Percentiles rank a stretch among this genome's conserved stretches.
Conservation (phyloP, 2,113 vertebrate genomes). For the Pithys albifrons region DNA sequence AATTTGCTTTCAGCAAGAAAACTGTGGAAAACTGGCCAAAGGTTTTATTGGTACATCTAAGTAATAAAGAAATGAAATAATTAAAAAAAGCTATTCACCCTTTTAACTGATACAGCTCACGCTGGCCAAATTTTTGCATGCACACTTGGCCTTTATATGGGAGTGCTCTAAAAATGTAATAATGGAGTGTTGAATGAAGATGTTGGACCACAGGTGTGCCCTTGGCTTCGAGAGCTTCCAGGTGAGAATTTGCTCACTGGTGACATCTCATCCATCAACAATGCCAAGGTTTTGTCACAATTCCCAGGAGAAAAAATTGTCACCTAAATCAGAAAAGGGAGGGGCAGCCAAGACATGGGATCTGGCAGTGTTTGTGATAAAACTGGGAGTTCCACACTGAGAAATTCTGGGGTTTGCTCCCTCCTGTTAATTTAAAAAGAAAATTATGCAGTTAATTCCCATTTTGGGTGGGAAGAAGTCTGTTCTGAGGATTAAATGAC, state of each 20-base stretch:
- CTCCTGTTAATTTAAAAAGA: neutral
- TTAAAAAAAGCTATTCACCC: neutral
- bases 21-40: slow-evolving; percentile 15
- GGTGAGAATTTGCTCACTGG: slow-evolving; percentile 28
- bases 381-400: neutral
- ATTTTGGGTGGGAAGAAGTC: neutral
- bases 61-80: neutral
- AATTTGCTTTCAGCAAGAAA: neutral
- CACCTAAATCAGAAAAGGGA: slow-evolving; percentile 28
- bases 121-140: neutral
- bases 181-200: slow-evolving; percentile 19
- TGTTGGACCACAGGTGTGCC: neutral
- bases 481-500: neutral
- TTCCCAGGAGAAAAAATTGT: slow-evolving; percentile 6
- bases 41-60: slow-evolving; percentile 16
- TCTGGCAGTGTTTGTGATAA: neutral
- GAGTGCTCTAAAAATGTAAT: neutral
- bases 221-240: neutral
- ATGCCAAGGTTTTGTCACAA: slow-evolving; percentile 46
- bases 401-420: neutral
- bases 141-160: slow-evolving; percentile 11
- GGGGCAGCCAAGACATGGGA: neutral
- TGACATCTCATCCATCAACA: slow-evolving; percentile 67
- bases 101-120: neutral
- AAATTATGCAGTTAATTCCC: neutral